These are phyloP conservation scores for Oscheius sp. DNA, from an alignment of 2,888 invertebrate genomes.

Conservation along the genomic window DNA sequence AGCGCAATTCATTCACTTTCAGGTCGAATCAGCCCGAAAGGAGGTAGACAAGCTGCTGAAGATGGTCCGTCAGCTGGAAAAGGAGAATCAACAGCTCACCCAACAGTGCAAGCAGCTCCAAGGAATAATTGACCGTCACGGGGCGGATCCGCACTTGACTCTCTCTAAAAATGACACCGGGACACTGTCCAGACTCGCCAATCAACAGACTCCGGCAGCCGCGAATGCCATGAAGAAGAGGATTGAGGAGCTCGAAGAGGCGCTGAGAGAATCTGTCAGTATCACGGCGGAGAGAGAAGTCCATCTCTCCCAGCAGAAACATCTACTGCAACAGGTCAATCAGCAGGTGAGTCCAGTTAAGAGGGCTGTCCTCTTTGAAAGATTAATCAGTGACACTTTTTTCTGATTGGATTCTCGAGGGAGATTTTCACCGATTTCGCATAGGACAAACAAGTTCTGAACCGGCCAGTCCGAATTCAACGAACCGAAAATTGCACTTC, in stretches of 20 bases:
- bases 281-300: conserved; percentile 78
- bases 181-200: conserved; percentile 14
- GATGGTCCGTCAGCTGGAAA: conserved; percentile 74
- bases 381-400: no score
- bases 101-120: conserved; percentile 51
- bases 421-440: no score
- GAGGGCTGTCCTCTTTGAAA: no score
- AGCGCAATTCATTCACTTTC: neutral
- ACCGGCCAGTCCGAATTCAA: no score
- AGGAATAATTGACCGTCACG: conserved; percentile 26
- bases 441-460: no score
- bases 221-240: conserved; percentile 68
- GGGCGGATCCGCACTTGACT: conserved; percentile 13
- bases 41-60: conserved; percentile 76
- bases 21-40: conserved; percentile 68
- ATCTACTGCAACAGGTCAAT: conserved; percentile 73
- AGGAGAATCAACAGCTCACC: conserved; percentile 70
- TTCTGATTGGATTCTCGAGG: no score
- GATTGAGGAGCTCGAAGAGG: conserved; percentile 86
- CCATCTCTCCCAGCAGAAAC: conserved; percentile 76
- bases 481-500: no score
- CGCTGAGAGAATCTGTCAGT: conserved; percentile 83
- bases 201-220: conserved; percentile 4
- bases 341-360: conserved; percentile 44
- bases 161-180: conserved; percentile 14